Conservation (phyloP, 2,888 invertebrate species). For the Peribatodes rhomboidaria region DNA sequence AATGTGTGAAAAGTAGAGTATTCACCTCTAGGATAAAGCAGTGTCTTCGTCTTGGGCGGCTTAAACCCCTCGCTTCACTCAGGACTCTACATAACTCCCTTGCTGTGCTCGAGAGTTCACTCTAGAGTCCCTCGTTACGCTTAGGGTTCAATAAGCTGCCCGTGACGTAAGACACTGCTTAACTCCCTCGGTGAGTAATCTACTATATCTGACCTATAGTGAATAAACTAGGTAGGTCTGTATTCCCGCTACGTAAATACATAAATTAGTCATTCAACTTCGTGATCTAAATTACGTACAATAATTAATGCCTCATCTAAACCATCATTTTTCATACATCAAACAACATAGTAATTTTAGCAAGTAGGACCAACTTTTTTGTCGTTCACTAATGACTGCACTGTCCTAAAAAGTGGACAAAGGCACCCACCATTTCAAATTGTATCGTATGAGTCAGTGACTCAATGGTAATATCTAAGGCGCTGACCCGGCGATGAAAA, state of each 20-base stretch:
- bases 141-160: too few species aligned
- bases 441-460: constrained; percentile 47
- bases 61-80: too few species aligned
- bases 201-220: too few species aligned
- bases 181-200: too few species aligned
- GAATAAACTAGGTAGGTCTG: constrained; percentile 4
- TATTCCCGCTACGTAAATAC: not conserved
- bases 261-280: constrained; percentile 8
- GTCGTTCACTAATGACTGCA: constrained; percentile 13
- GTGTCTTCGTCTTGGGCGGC: too few species aligned
- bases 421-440: constrained; percentile 37
- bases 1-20: too few species aligned
- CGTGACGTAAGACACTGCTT: too few species aligned
- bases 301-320: constrained; percentile 25
- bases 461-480: constrained; percentile 38
- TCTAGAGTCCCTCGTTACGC: too few species aligned
- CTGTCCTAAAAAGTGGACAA: constrained; percentile 25
- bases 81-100: too few species aligned
- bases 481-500: constrained; percentile 47
- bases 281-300: constrained; percentile 18
- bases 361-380: constrained; percentile 14
- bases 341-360: constrained; percentile 10
- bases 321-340: constrained; percentile 28
- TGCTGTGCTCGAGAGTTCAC: too few species aligned
- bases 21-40: too few species aligned